These are phyloP conservation scores for Drosophila helvetica DNA, from an alignment of 2,888 invertebrate species.

Conservation along the genomic window DNA sequence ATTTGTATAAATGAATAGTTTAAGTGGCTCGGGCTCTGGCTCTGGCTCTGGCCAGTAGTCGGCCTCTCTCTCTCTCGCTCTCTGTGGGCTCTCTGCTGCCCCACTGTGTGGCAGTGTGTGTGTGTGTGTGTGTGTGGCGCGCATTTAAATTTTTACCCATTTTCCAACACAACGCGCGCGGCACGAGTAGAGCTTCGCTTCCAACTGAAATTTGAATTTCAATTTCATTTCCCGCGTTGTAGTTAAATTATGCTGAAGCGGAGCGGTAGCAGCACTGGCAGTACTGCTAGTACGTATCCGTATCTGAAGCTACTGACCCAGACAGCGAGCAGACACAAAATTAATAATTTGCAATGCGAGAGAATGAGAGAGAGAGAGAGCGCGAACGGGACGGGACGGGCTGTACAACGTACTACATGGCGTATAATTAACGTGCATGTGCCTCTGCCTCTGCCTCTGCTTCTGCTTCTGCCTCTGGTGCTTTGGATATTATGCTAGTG, in stretches of 20 bases:
- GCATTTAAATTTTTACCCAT: slow-evolving; percentile 77
- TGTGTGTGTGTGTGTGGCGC: slow-evolving; percentile 55
- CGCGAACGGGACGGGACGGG: background rate
- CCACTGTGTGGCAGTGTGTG: slow-evolving; percentile 1
- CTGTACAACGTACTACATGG: slow-evolving; percentile 68
- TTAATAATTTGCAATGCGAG: slow-evolving; percentile 67
- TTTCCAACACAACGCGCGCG: slow-evolving; percentile 57
- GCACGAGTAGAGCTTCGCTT: slow-evolving; percentile 1
- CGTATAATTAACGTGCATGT: slow-evolving; percentile 79
- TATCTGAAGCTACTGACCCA: slow-evolving; percentile 64
- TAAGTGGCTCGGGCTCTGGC: slow-evolving; percentile 69
- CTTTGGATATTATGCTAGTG: slow-evolving; percentile 70
- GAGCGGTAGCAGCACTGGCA: slow-evolving; percentile 46
- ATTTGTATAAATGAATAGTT: slow-evolving; percentile 83
- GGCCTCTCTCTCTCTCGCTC: background rate
- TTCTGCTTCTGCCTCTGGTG: slow-evolving; percentile 51
- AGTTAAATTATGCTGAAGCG: slow-evolving; percentile 76
- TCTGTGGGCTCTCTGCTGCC: background rate
- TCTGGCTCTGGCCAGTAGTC: background rate
- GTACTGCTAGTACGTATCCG: background rate
- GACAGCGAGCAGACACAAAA: slow-evolving; percentile 77
- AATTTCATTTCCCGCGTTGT: slow-evolving; percentile 70
- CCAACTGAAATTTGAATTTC: slow-evolving; percentile 74
- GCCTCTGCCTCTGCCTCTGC: slow-evolving; percentile 53
- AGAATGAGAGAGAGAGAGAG: slow-evolving; percentile 38